phyloP scores from a whole-genome alignment of 2,797 vertebrate species.

The Coreius guichenoti region DNA sequence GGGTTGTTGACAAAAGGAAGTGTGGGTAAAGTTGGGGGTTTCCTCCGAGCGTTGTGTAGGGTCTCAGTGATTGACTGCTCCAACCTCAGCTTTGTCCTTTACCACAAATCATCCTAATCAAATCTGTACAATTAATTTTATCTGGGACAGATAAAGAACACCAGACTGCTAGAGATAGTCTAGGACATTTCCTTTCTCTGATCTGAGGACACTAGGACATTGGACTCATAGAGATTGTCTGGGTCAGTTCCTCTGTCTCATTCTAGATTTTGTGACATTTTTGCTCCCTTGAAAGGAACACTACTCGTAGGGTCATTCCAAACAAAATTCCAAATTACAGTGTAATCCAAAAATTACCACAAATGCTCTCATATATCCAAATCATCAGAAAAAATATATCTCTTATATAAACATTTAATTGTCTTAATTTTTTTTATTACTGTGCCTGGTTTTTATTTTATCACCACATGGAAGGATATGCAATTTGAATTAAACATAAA shows the following conservation, averaged over 20 bases:
- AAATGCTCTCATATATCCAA: not conserved
- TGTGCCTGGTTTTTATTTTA: not conserved
- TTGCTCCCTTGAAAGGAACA: not conserved
- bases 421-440: not conserved
- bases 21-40: not conserved
- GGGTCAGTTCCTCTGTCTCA: constrained; percentile 23
- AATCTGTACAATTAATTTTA: constrained; percentile 31
- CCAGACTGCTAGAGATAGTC: constrained; percentile 7
- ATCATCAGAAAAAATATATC: not conserved
- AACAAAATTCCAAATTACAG: not conserved
- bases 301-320: not conserved
- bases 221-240: constrained; percentile 23
- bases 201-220: constrained; percentile 35
- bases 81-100: constrained; percentile 32
- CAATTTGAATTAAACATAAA: not conserved
- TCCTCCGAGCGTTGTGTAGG: not conserved
- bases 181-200: not conserved
- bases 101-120: constrained; percentile 36
- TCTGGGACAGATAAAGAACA: constrained; percentile 21
- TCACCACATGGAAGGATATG: not conserved
- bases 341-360: not conserved
- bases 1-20: constrained; percentile 6
- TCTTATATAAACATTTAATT: not conserved
- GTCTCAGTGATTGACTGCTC: constrained; percentile 3
- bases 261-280: not conserved